phyloP scores from a whole-genome alignment of 30 jellyfish, hydroid and myxozoan species.

The Aurelia sp. region DNA sequence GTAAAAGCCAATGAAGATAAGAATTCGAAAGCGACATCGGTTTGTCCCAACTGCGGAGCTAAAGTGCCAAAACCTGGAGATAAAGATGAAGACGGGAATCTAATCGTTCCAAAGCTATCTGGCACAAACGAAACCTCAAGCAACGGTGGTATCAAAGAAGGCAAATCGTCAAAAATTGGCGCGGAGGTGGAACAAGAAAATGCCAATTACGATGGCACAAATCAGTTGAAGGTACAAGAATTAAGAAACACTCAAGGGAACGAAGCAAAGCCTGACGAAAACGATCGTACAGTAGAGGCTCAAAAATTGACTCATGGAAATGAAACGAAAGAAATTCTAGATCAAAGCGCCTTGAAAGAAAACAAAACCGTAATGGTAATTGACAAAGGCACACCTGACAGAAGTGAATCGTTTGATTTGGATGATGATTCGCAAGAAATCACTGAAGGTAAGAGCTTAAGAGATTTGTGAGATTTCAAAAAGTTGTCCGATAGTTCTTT shows the following conservation, averaged over 20 bases:
- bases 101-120: conserved; percentile 45
- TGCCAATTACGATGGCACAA: too few species aligned
- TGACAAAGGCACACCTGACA: background rate
- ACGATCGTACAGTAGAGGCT: background rate
- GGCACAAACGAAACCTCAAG: conserved; percentile 4
- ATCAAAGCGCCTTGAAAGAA: background rate
- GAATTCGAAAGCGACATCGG: background rate
- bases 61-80: conserved; percentile 47
- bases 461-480: too few species aligned
- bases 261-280: too few species aligned
- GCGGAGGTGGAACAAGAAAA: too few species aligned
- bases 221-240: too few species aligned
- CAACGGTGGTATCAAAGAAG: too few species aligned
- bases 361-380: background rate
- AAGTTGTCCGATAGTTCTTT: too few species aligned
- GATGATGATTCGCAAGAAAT: conserved; percentile 63
- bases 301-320: background rate
- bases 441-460: conserved; percentile 49
- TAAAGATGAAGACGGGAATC: conserved; percentile 34
- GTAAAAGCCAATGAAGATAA: background rate
- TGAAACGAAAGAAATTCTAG: background rate
- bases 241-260: too few species aligned
- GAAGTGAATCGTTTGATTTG: conserved; percentile 41
- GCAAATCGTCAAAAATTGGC: background rate
- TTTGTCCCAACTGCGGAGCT: conserved; percentile 25